Conservation (phyloP, 2,797 vertebrate species). For the Catamblyrhynchus diadema region DNA sequence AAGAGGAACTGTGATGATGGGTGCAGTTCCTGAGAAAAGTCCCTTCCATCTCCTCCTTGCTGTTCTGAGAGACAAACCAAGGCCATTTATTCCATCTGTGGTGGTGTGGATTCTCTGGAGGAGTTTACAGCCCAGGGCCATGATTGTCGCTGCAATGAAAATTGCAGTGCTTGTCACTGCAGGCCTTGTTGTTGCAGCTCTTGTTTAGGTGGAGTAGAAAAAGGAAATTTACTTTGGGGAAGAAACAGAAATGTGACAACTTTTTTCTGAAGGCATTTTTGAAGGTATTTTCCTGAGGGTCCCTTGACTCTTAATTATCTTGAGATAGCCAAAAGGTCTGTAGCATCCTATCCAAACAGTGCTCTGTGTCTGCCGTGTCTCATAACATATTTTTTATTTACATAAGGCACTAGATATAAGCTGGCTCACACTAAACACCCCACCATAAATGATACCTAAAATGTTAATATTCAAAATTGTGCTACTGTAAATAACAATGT, state of each 20-base stretch:
- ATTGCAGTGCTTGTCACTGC: not conserved
- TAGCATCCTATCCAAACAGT: not conserved
- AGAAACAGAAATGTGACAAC: fast-evolving
- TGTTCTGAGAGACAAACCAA: not conserved
- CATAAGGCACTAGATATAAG: not conserved
- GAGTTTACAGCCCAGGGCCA: not conserved
- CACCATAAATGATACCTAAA: not conserved
- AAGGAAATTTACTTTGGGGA: not conserved
- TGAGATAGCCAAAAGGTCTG: not conserved
- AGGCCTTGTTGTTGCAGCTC: not conserved
- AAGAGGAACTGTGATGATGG: not conserved
- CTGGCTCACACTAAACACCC: not conserved
- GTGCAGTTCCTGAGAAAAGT: not conserved
- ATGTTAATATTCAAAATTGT: not conserved
- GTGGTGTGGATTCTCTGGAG: not conserved
- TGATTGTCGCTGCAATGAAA: not conserved
- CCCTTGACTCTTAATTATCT: not conserved
- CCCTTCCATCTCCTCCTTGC: not conserved
- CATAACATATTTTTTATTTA: not conserved
- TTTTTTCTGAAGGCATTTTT: not conserved
- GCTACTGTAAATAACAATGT: not conserved
- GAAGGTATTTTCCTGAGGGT: not conserved
- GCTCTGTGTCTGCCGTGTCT: not conserved
- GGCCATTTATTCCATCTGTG: not conserved
- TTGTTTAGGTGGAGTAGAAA: not conserved